Evolutionary conservation across 92 coral and sea anemone genomes (phyloP).

Genomic region (Porites rus): DNA sequence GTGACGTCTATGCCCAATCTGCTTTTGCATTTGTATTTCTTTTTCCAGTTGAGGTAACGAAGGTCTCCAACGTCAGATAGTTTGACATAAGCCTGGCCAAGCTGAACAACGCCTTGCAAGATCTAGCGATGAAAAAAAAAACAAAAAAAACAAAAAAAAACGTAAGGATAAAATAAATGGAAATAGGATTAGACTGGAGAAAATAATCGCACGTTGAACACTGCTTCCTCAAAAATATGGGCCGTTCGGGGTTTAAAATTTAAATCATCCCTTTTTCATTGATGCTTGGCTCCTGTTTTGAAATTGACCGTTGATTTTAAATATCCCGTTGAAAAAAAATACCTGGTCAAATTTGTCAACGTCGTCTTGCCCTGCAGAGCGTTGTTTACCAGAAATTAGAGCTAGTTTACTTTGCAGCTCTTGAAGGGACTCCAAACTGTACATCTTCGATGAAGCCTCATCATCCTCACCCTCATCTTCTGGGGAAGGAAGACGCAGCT

Average conservation of each 20-base stretch:
- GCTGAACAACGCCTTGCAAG: slow-evolving; percentile 66
- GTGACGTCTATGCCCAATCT: slow-evolving; percentile 34
- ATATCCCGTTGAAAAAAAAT: not conserved
- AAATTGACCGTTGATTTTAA: no score
- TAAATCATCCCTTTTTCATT: no score
- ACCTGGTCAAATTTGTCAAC: slow-evolving; percentile 55
- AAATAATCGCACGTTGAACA: no score
- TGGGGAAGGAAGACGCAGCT: slow-evolving; percentile 2
- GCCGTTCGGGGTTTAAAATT: no score
- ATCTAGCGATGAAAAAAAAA: slow-evolving; percentile 27
- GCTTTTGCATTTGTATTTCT: slow-evolving; percentile 62
- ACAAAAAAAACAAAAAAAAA: no score
- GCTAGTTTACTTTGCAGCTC: slow-evolving; percentile 85
- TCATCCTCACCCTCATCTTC: not conserved
- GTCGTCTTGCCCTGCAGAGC: slow-evolving; percentile 60
- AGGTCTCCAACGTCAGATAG: slow-evolving; percentile 80
- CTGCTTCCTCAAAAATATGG: no score
- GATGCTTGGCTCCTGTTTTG: no score
- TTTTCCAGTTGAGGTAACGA: slow-evolving; percentile 66
- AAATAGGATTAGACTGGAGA: no score
- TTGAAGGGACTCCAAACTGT: slow-evolving; percentile 66
- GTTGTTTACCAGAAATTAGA: slow-evolving; percentile 73
- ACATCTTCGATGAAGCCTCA: slow-evolving; percentile 29
- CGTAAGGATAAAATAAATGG: no score
- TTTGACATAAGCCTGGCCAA: slow-evolving; percentile 64